These are phyloP conservation scores for Oncorhynchus gorbuscha DNA, from an alignment of 2,113 vertebrate genomes.

Conservation along the genomic window DNA sequence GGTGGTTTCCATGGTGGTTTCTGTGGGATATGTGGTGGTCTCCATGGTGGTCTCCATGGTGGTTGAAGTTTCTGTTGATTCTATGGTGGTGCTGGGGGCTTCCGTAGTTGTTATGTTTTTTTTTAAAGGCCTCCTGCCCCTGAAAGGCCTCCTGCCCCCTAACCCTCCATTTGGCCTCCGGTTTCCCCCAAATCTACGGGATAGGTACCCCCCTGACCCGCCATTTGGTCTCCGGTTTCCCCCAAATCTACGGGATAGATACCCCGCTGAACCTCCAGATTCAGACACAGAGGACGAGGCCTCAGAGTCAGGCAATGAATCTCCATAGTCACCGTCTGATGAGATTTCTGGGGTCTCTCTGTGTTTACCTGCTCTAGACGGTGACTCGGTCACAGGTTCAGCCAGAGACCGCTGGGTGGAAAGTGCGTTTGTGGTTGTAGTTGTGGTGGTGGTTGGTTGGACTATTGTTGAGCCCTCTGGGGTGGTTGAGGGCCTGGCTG, in stretches of 20 bases:
- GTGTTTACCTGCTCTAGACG: slow-evolving; percentile 22
- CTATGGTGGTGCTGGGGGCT: slow-evolving; percentile 13
- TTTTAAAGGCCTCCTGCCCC: slow-evolving; percentile 58
- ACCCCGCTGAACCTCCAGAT: slow-evolving; percentile 33
- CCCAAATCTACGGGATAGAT: slow-evolving; percentile 41
- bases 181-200: slow-evolving; percentile 40
- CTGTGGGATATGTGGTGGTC: neutral
- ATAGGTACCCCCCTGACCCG: slow-evolving; percentile 38
- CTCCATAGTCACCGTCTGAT: slow-evolving; percentile 52
- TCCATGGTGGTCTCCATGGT: neutral
- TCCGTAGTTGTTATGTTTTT: slow-evolving; percentile 35
- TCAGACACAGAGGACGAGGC: slow-evolving; percentile 54
- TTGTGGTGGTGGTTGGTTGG: too few species aligned
- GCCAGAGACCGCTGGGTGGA: slow-evolving; percentile 31
- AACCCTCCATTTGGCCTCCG: slow-evolving; percentile 47
- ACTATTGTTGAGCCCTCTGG: slow-evolving; percentile 33
- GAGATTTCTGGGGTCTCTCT: slow-evolving; percentile 46
- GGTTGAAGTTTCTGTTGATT: slow-evolving; percentile 17
- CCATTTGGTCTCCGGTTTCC: slow-evolving; percentile 47
- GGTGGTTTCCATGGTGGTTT: slow-evolving; percentile 17
- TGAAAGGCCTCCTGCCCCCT: slow-evolving; percentile 53
- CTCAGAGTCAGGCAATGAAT: slow-evolving; percentile 43
- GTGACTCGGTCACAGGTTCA: slow-evolving; percentile 20
- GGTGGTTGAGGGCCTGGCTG: slow-evolving; percentile 20
- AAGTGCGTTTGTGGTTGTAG: neutral